These are phyloP conservation scores for Bembecia ichneumoniformis DNA, from an alignment of 2,888 invertebrate species.

Conservation along the genomic window DNA sequence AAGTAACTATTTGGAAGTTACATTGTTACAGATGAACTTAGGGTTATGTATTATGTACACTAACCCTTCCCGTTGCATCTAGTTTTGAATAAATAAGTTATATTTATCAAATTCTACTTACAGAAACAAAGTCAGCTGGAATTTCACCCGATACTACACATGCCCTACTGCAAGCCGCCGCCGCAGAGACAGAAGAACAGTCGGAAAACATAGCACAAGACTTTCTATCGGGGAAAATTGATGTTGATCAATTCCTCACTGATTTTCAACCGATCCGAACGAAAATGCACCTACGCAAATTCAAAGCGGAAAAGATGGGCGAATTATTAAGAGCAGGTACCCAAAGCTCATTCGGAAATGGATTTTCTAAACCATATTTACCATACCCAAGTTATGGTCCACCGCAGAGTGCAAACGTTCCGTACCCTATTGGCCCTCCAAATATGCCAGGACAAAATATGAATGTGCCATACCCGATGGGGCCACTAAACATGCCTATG, in stretches of 20 bases:
- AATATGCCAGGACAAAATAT: conserved; percentile 56
- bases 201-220: conserved; percentile 87
- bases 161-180: conserved; percentile 90
- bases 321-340: conserved; percentile 73
- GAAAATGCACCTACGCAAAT: conserved; percentile 76
- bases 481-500: conserved; percentile 85
- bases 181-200: conserved; percentile 93
- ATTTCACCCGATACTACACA: conserved; percentile 88
- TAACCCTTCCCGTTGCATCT: too few relatives aligned
- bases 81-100: too few relatives aligned
- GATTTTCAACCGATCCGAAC: conserved; percentile 82
- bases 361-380: conserved; percentile 47
- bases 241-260: conserved; percentile 88
- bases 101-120: conserved; percentile 19
- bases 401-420: conserved; percentile 61
- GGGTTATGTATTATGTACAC: too few relatives aligned
- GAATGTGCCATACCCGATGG: conserved; percentile 79
- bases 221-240: conserved; percentile 80
- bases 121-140: conserved; percentile 82
- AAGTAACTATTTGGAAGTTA: too few relatives aligned
- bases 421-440: conserved; percentile 74
- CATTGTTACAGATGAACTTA: too few relatives aligned
- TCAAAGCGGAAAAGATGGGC: conserved; percentile 94
- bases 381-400: conserved; percentile 55
- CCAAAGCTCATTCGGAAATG: conserved; percentile 50